Conservation (phyloP, 2,797 vertebrate genomes). For the Heteromormyrus szaboi region DNA sequence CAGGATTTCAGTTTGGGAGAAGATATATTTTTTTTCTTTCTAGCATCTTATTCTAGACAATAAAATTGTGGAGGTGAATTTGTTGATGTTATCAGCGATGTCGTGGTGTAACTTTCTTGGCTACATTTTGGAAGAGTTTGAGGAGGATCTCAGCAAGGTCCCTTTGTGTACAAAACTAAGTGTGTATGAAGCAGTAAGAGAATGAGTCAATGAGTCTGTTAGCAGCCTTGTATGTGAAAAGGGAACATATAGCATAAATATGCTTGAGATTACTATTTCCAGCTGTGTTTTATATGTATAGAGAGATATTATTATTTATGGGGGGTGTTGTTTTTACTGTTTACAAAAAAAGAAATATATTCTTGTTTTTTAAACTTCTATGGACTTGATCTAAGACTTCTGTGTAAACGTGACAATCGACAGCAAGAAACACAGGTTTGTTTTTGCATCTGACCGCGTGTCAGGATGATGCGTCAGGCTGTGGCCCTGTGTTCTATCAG, state of each 20-base stretch:
- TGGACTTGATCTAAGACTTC: conserved; percentile 22
- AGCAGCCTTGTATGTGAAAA: not conserved
- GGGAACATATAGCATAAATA: not conserved
- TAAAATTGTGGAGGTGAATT: conserved; percentile 4
- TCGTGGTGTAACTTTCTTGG: not conserved
- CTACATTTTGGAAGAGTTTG: not conserved
- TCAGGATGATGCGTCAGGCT: not conserved
- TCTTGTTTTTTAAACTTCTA: conserved; percentile 26
- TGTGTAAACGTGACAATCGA: conserved; percentile 11
- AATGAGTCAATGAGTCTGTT: not conserved
- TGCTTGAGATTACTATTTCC: conserved; percentile 13
- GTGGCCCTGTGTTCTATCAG: not conserved
- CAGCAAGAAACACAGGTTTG: not conserved
- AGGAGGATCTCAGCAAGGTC: not conserved
- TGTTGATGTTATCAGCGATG: not conserved
- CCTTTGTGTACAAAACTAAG: not conserved
- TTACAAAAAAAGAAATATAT: conserved; percentile 27
- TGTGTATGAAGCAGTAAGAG: not conserved
- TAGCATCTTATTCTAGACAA: not conserved
- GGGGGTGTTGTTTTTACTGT: conserved; percentile 29
- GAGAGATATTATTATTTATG: conserved; percentile 38
- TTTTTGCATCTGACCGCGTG: conserved; percentile 9
- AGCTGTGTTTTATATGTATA: conserved; percentile 22
- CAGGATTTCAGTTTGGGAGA: conserved; percentile 8
- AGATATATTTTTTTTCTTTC: conserved; percentile 7